Evolutionary conservation across 37 sponge, comb jelly and placozoan species (phyloP).

Genomic region (Aphrocallistes beatrix): DNA sequence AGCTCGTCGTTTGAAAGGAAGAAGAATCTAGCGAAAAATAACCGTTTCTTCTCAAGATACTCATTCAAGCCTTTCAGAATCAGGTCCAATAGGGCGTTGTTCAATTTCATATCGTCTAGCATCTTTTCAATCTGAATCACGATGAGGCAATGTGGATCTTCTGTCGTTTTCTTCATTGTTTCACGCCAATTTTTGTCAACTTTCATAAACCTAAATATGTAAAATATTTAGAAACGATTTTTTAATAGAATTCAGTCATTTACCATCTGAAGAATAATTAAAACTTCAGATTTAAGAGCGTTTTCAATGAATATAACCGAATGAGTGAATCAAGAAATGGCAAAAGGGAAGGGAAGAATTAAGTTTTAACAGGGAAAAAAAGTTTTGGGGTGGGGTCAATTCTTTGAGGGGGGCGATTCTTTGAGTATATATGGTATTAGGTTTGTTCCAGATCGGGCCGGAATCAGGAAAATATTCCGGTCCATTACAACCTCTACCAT

Average conservation of each 20-base stretch:
- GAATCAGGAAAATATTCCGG: too few species aligned
- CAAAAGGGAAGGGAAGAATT: too few species aligned
- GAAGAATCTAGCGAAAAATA: slow-evolving; percentile 98
- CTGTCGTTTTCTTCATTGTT: slow-evolving; percentile 71
- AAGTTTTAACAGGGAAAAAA: too few species aligned
- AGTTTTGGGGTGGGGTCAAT: too few species aligned
- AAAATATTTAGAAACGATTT: neutral
- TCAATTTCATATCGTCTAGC: slow-evolving; percentile 81
- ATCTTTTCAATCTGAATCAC: slow-evolving; percentile 89
- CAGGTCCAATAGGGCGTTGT: slow-evolving; percentile 89
- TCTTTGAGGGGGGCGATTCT: too few species aligned
- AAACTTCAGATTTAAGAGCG: too few species aligned
- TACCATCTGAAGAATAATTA: too few species aligned
- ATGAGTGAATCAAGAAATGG: too few species aligned
- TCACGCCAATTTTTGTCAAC: slow-evolving; percentile 99
- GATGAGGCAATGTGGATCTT: slow-evolving; percentile 83
- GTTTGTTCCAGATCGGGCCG: too few species aligned
- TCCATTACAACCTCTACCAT: too few species aligned
- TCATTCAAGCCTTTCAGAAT: slow-evolving; percentile 97
- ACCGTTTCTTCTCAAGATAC: slow-evolving; percentile 97
- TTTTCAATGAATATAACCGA: too few species aligned
- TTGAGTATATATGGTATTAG: too few species aligned
- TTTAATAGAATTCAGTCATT: neutral
- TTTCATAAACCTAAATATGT: slow-evolving; percentile 48
- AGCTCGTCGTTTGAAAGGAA: slow-evolving; percentile 99